A percentile compares a stretch with the other conserved stretches of the same genome.
Conservation (phyloP, 2,888 invertebrate species). For the Oligia latruncula region DNA sequence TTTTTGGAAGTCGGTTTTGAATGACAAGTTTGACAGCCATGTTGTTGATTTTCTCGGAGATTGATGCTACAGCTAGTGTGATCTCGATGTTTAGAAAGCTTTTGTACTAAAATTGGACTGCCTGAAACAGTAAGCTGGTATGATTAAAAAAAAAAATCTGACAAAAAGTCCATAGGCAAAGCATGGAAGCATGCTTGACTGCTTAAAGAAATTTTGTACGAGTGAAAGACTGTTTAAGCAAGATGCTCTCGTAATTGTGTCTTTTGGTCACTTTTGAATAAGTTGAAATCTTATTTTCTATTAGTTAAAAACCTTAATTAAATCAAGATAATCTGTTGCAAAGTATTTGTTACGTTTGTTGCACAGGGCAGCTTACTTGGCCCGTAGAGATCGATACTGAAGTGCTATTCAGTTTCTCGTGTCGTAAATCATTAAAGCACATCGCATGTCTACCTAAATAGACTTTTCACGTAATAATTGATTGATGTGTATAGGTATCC, state of each 20-base stretch:
- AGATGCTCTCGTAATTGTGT: neutral
- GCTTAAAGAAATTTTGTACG: too few relatives aligned
- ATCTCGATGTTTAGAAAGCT: neutral
- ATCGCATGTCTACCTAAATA: conserved; percentile 27
- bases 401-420: conserved; percentile 2
- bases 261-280: neutral
- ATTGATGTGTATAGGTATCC: conserved; percentile 26
- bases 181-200: too few relatives aligned
- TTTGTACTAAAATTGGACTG: neutral
- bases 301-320: neutral
- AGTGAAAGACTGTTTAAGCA: neutral
- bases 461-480: neutral
- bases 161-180: too few relatives aligned
- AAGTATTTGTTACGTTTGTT: neutral
- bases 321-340: neutral
- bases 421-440: conserved; percentile 6
- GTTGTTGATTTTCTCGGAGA: neutral
- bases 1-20: too few relatives aligned
- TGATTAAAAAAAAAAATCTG: neutral
- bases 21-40: neutral
- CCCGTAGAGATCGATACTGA: neutral
- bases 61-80: neutral
- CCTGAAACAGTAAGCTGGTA: neutral
- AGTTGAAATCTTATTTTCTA: neutral
- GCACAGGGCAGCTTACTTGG: neutral